These are phyloP conservation scores for Chunga burmeisteri DNA, from an alignment of 2,113 vertebrate genomes.

Conservation along the genomic window DNA sequence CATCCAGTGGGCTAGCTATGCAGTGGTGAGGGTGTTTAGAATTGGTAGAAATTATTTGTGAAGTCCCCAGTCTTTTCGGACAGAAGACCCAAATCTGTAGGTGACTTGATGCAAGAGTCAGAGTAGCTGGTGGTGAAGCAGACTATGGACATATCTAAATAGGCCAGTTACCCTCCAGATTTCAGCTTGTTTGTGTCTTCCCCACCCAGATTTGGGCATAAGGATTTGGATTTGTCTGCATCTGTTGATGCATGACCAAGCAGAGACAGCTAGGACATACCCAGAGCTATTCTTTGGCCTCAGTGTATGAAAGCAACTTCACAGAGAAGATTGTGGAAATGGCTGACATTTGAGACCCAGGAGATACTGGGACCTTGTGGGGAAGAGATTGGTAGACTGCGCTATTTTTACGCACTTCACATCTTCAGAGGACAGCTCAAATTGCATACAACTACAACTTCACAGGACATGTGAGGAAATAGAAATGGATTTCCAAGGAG, in stretches of 20 bases:
- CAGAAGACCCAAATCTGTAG: background rate
- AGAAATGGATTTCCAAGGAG: background rate
- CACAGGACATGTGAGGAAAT: background rate
- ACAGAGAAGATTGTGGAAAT: background rate
- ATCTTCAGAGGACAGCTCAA: background rate
- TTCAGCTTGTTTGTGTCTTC: background rate
- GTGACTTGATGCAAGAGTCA: background rate
- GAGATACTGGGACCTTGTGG: background rate
- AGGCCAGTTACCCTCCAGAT: background rate
- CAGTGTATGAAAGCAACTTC: background rate
- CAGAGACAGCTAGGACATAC: background rate
- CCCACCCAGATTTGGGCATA: background rate
- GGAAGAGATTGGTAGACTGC: background rate
- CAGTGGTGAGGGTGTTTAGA: background rate
- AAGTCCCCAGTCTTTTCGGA: background rate
- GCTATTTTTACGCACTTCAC: background rate
- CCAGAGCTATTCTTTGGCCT: background rate
- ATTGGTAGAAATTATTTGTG: background rate
- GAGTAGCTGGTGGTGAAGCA: background rate
- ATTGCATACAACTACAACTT: background rate
- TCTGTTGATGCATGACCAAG: background rate
- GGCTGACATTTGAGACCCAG: background rate
- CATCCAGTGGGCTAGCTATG: background rate
- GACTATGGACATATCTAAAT: background rate
- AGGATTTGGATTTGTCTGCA: background rate